These are phyloP conservation scores for Eupeodes latifasciatus DNA, from an alignment of 2,888 invertebrate genomes.

Conservation along the genomic window DNA sequence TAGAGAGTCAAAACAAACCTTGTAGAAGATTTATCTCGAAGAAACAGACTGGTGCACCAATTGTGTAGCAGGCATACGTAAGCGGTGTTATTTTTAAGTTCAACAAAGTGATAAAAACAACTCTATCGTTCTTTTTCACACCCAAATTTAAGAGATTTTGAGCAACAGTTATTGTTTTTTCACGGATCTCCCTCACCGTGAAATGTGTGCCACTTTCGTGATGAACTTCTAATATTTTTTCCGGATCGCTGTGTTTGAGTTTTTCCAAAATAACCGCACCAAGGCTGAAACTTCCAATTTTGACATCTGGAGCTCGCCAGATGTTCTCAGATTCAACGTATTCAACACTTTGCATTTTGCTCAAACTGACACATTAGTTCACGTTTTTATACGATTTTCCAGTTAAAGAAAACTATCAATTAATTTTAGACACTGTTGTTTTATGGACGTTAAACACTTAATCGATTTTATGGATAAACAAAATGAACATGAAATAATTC, in stretches of 20 bases:
- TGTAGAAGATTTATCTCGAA: conserved; percentile 71
- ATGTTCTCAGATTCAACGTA: conserved; percentile 31
- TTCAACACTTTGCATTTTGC: neutral
- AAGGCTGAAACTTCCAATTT: neutral
- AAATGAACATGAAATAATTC: no score
- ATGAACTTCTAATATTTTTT: conserved; percentile 69
- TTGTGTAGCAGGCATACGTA: conserved; percentile 70
- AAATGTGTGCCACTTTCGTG: conserved; percentile 60
- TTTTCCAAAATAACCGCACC: conserved; percentile 49
- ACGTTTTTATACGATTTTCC: no score
- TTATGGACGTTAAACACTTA: no score
- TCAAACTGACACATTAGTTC: no score
- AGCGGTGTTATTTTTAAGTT: conserved; percentile 64
- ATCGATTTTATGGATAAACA: no score
- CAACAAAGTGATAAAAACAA: conserved; percentile 69
- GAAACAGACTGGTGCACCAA: conserved; percentile 74
- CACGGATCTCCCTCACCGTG: conserved; percentile 57
- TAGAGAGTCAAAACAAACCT: conserved; percentile 43
- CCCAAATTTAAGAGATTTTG: conserved; percentile 67
- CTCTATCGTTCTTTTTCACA: conserved; percentile 62
- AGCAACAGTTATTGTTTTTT: conserved; percentile 66
- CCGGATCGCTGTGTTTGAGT: conserved; percentile 34
- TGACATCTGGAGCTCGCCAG: conserved; percentile 31
- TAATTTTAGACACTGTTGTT: no score
- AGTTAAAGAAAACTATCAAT: no score